Base-by-base conservation (phyloP, 2,797 vertebrate genomes). In the Catamblyrhynchus diadema region DNA sequence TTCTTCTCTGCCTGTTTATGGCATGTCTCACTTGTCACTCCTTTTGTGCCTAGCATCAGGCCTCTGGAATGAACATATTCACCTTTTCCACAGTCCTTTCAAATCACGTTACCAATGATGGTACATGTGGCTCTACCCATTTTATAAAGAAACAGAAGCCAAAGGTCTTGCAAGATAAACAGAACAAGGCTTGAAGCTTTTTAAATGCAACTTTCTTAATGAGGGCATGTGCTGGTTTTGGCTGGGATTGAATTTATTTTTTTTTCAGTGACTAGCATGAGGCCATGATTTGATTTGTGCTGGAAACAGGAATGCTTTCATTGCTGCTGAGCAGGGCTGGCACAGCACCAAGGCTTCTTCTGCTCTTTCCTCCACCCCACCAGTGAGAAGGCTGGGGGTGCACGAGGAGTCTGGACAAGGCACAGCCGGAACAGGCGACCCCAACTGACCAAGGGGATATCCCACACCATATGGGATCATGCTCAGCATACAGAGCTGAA, bases 71-170 rank as follows among this genome's bases (percentile, higher is more conserved):
- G 65, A 82, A 69, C 7, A 20, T 22, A 48, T 9, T 86, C 23
- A 19, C 45, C 17, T 81, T 87, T 87, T 82, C 75, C 60, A 65
- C 17, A 14, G 35, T 17, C 3, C 0, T 80, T 91, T 71, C 53
- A 57, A 83, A 33, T n/a, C 54, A 30, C 2, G 0, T 48, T 72
- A 50, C 37, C 1, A 0, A 3, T 48, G 56, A 30, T 23, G 11
- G 64, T 39, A 59, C 2, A 0, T 32, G 21, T 20, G 10, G 33
- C 21, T 66, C 48, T 27, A 21, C 39, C 14, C 30, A 7, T 79
- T 85, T 87, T n/a, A 30, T 37, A n/a, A 69, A 51, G 37, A 78
- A 74, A 69, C 21, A 15, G 27, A 69, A 79, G 28, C 54, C 21
- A 44, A 69, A 72, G 25, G 42, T 33, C 21, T 75, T 51, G 30